These are phyloP conservation scores for Chrysina gloriosa DNA, from an alignment of 2,888 invertebrate species.

Conservation along the genomic window DNA sequence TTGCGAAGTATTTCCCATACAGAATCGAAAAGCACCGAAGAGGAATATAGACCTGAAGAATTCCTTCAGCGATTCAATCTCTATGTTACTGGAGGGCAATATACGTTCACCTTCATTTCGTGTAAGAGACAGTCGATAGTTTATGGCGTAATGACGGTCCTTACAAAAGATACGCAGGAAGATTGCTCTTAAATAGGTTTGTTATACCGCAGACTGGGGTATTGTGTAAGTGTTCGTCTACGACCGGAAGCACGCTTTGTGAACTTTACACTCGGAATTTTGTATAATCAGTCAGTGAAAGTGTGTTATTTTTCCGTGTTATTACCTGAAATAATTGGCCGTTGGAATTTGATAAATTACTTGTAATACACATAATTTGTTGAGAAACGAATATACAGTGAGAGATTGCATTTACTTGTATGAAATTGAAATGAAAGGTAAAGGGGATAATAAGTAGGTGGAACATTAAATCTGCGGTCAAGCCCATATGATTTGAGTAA, in stretches of 20 bases:
- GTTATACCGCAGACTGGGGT: constrained; percentile 2
- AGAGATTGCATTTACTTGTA: not conserved
- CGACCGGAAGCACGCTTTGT: constrained; percentile 27
- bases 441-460: not conserved
- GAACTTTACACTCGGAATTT: constrained; percentile 33
- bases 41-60: too few species aligned
- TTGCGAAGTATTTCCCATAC: too few species aligned
- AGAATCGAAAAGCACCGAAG: too few species aligned
- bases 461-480: too few species aligned
- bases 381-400: not conserved
- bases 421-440: not conserved
- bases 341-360: constrained; percentile 12
- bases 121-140: constrained; percentile 1
- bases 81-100: not conserved
- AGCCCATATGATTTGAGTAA: too few species aligned
- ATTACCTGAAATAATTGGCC: constrained; percentile 24
- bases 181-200: constrained; percentile 2
- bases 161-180: constrained; percentile 13
- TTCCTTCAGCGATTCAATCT: too few species aligned
- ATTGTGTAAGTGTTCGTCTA: constrained; percentile 27
- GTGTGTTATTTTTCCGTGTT: constrained; percentile 22
- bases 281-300: constrained; percentile 26
- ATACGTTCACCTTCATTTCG: not conserved
- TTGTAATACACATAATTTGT: not conserved
- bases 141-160: not conserved